Evolutionary conservation across 2,113 vertebrate genomes (phyloP), one percentile per base, ranked within the genome.

Genomic region (Dolichallabes microphthalmus): DNA sequence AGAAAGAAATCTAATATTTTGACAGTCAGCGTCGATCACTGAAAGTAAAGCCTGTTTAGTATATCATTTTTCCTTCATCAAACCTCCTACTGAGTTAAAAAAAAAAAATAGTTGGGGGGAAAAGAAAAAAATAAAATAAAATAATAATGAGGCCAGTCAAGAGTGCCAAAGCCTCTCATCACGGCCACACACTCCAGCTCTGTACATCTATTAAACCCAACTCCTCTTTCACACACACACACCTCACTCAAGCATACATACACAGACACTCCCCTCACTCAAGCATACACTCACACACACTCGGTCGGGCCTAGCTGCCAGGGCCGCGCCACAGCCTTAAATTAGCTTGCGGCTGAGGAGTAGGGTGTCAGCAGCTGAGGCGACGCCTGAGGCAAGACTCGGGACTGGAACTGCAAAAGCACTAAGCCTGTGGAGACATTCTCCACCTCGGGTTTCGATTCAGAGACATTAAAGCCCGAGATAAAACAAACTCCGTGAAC

Each of bases 301-400:
- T 87, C 85, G 80, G 60, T 81, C 35, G 68, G 27, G 45, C 57
- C 75, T 58, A 50, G 68, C 63, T 82, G 81, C 83, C 82, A 86
- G 50, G 63, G 63, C 71, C 80, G 60, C 61, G 79, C 77, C 77
- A 80, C 61, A 32, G 80, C 83, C 84, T 84, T 86, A 87, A 90
- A 88, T 68, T 85, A 88, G 87, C 87, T 73, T 85, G 82, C 57
- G 73, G 85, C 61, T 82, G 85, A 82, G 73, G 83, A 74, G 74
- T 77, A 83, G 80, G 50, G 87, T 73, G 86, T 86, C 85, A 83
- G 66, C 87, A 55, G 86, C 86, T 71, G 85, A 75, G 82, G 82
- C 75, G 69, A 81, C 13, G 61, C 85, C 87, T 63, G 85, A 78
- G 83, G 87, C 85, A 86, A 39, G 73, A 64, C 60, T 60, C 52